These are phyloP conservation scores for Hippolais icterina DNA, from an alignment of 2,113 vertebrate genomes.

Conservation along the genomic window DNA sequence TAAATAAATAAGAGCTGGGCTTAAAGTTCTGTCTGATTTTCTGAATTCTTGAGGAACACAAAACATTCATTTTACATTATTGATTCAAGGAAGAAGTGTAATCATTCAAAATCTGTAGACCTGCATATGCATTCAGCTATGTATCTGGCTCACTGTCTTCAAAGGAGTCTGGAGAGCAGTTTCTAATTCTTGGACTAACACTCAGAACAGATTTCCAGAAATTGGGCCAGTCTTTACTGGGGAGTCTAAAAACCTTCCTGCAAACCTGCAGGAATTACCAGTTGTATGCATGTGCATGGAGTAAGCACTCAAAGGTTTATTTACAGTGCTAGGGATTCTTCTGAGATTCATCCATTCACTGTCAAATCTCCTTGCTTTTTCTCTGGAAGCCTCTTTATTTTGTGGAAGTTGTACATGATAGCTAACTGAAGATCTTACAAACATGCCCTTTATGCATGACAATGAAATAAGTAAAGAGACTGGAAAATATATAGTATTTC, in stretches of 20 bases:
- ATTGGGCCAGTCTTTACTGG: background rate
- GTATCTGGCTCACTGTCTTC: background rate
- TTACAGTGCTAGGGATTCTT: background rate
- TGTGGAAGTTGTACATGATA: background rate
- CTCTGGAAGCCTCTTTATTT: background rate
- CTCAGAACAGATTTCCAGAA: background rate
- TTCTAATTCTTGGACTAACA: background rate
- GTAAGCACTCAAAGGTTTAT: background rate
- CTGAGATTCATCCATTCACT: background rate
- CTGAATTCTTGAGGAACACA: background rate
- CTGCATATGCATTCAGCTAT: background rate
- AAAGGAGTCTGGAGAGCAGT: background rate
- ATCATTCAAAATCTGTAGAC: background rate
- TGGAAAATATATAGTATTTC: background rate
- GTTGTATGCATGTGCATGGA: accelerated
- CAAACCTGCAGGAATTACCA: background rate
- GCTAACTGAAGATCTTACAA: background rate
- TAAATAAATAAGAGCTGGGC: background rate
- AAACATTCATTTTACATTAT: background rate
- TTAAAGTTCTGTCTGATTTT: conserved; percentile 4
- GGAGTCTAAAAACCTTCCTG: background rate
- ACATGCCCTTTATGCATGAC: background rate
- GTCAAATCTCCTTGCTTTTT: background rate
- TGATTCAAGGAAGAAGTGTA: background rate
- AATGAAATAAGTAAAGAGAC: background rate